Evolutionary conservation across 2,113 vertebrate genomes (phyloP).

Genomic region (Halcyon malimbica): DNA sequence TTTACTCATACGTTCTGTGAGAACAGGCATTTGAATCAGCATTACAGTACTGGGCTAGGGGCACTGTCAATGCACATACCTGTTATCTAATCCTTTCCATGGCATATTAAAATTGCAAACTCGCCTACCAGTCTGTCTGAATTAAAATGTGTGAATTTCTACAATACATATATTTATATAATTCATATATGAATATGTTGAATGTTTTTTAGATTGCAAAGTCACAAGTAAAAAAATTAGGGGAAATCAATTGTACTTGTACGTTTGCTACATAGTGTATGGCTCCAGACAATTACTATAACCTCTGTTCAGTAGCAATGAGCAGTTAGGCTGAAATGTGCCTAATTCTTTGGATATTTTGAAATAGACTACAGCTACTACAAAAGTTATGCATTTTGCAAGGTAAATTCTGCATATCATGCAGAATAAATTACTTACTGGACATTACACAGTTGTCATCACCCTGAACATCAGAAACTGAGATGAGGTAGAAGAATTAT

Average conservation of each 20-base stretch:
- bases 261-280: not conserved
- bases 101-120: not conserved
- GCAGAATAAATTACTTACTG: not conserved
- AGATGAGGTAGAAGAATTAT: not conserved
- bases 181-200: not conserved
- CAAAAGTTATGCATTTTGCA: not conserved
- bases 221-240: not conserved
- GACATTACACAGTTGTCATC: not conserved
- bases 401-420: not conserved
- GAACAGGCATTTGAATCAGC: not conserved
- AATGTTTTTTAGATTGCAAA: not conserved
- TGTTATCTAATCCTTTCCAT: not conserved
- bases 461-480: fast-evolving
- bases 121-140: not conserved
- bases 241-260: not conserved
- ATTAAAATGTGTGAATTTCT: not conserved
- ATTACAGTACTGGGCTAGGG: not conserved
- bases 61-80: not conserved
- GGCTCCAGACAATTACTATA: not conserved
- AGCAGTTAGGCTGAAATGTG: not conserved
- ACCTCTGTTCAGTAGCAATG: not conserved
- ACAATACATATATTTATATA: not conserved
- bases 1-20: not conserved
- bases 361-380: not conserved
- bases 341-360: not conserved